phyloP scores from a whole-genome alignment of 2,888 invertebrate species.

The Carterocephalus palaemon region DNA sequence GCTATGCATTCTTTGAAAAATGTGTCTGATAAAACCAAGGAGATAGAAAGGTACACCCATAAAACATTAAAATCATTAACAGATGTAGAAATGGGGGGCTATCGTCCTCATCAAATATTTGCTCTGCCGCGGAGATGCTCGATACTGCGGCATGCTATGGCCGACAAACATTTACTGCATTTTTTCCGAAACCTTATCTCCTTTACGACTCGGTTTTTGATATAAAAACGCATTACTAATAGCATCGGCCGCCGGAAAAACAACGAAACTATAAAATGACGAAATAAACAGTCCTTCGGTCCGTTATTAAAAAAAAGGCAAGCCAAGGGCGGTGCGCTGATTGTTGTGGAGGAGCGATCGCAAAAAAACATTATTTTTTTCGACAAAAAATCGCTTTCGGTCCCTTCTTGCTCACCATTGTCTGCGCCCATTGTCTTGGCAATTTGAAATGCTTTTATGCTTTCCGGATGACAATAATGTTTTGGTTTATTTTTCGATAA shows the following conservation, averaged over 20 bases:
- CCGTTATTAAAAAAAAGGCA: conserved; percentile 65
- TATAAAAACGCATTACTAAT: conserved; percentile 56
- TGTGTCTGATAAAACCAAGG: too few species aligned
- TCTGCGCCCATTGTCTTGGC: conserved; percentile 73
- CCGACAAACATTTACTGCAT: conserved; percentile 24
- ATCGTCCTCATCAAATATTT: conserved; percentile 25
- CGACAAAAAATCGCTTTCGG: conserved; percentile 48
- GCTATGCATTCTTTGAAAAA: too few species aligned
- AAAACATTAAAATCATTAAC: conserved; percentile 23
- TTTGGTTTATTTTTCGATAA: conserved; percentile 73
- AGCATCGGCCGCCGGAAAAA: conserved; percentile 43
- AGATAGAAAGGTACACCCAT: conserved; percentile 11
- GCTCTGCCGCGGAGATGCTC: conserved; percentile 16
- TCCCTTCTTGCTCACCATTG: conserved; percentile 73
- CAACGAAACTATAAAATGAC: conserved; percentile 33
- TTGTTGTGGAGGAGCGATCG: conserved; percentile 64
- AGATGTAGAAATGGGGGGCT: conserved; percentile 21
- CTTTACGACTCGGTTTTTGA: conserved; percentile 37
- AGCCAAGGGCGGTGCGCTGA: conserved; percentile 62
- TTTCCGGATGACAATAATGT: conserved; percentile 74
- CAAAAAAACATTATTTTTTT: conserved; percentile 63
- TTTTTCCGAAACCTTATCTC: conserved; percentile 20
- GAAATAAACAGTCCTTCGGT: conserved; percentile 68
- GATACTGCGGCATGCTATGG: conserved; percentile 8
- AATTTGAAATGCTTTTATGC: conserved; percentile 77